Evolutionary conservation across 2,888 invertebrate genomes (phyloP).

Genomic region (Apoderus coryli): DNA sequence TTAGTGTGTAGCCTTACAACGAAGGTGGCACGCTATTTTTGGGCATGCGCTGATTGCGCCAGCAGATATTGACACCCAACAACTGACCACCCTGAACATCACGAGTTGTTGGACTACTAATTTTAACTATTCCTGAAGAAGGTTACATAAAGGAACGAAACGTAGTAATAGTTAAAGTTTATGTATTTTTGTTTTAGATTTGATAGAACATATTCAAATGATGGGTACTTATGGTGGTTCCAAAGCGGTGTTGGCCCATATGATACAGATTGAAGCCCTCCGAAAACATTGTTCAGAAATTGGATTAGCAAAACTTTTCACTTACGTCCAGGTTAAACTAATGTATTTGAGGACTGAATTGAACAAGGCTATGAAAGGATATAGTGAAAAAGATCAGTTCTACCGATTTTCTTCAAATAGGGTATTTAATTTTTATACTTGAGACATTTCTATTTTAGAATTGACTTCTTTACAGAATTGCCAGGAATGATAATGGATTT

Average conservation of each 20-base stretch:
- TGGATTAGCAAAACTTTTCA: slow-evolving; percentile 20
- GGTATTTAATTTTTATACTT: slow-evolving; percentile 16
- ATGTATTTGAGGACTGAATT: slow-evolving; percentile 38
- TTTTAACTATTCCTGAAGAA: too few relatives aligned
- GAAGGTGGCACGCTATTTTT: too few relatives aligned
- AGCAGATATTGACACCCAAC: too few relatives aligned
- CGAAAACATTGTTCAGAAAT: slow-evolving; percentile 20
- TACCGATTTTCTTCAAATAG: slow-evolving; percentile 48
- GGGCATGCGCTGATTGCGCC: too few relatives aligned
- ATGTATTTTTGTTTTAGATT: slow-evolving; percentile 32
- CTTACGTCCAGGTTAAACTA: slow-evolving; percentile 30
- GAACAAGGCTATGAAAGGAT: slow-evolving; percentile 34
- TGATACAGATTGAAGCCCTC: slow-evolving; percentile 47
- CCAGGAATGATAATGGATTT: too few relatives aligned
- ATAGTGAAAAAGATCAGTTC: slow-evolving; percentile 36
- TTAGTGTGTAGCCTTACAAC: too few relatives aligned
- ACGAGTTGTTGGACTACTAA: too few relatives aligned
- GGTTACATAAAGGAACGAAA: too few relatives aligned
- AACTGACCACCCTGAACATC: too few relatives aligned
- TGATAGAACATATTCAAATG: too few relatives aligned
- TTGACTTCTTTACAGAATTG: too few relatives aligned
- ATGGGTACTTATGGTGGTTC: slow-evolving; percentile 44
- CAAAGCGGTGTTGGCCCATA: slow-evolving; percentile 41
- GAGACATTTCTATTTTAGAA: slow-evolving; percentile 28
- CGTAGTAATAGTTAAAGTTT: too few relatives aligned